Evolutionary conservation across 2,113 vertebrate genomes (phyloP), one percentile per base, ranked within the genome.

Genomic region (Orcinus orca): DNA sequence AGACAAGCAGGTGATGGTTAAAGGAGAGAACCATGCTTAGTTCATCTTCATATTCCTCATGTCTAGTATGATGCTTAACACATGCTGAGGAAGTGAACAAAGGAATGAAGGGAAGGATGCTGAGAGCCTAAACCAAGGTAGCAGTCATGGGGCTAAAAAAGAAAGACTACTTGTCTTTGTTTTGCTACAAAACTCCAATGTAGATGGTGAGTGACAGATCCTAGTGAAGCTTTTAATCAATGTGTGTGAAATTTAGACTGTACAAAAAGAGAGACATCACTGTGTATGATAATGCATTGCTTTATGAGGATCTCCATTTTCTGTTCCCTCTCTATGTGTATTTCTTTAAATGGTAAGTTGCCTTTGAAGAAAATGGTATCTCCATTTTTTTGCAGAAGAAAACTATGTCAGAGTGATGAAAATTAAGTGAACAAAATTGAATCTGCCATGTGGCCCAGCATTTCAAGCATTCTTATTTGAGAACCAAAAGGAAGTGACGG

Each of bases 381-480:
- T 93, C 60, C 36, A 8, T 7, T 63, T 23, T 79, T 95, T 68
- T 31, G 10, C n/a, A 77, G 26, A 67, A 60, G 74, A 73, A 87
- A 84, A 76, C 62, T 50, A 8, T 7, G 2, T 71, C 26, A 20
- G 83, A 58, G 47, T 90, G 89, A 95, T 47, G 83, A 73, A 95
- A 71, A 81, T 58, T 5, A 47, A 88, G 26, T 23, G 80, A 88
- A 41, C 20, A 17, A 50, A 92, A 94, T 1, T 8, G 33, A 62
- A 47, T 36, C 67, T 71, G 23, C 81, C 2, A 1, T 20, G 41
- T 68, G 81, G 41, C 65, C 23, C 14, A 41, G 70, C 26, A 25
- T 87, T 80, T 88, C 74, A 81, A 73, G 33, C 53, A 41, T 84
- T 71, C 80, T 95, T 33, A 20, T 21, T 17, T 89, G 89, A 89